Conservation (phyloP, 2,888 invertebrate species). For the Trichopria drosophilae region DNA sequence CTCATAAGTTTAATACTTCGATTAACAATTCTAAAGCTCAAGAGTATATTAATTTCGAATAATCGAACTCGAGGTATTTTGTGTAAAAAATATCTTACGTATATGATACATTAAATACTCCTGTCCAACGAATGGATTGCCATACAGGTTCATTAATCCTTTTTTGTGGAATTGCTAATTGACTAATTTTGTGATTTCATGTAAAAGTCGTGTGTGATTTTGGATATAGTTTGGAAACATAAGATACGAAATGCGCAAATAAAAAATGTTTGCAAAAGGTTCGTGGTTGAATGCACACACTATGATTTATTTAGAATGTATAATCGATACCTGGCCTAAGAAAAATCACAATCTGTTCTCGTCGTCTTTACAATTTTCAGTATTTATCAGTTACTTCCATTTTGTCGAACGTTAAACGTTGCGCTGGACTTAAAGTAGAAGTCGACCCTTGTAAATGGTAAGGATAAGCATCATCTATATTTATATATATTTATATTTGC, state of each 20-base stretch:
- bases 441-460: slow-evolving; percentile 47
- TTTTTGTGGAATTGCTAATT: neutral
- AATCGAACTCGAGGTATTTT: too few species aligned
- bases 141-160: neutral
- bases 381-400: slow-evolving; percentile 22
- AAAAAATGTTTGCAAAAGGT: too few species aligned
- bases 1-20: too few species aligned
- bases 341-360: slow-evolving; percentile 52
- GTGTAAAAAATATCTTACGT: too few species aligned
- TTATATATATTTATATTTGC: slow-evolving; percentile 27
- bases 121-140: too few species aligned
- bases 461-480: slow-evolving; percentile 46
- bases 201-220: too few species aligned
- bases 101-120: too few species aligned
- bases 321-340: slow-evolving; percentile 55
- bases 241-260: too few species aligned
- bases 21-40: too few species aligned
- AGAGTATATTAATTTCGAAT: too few species aligned
- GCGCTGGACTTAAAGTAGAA: slow-evolving; percentile 49
- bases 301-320: slow-evolving; percentile 57
- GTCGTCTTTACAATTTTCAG: slow-evolving; percentile 8
- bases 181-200: neutral
- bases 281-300: slow-evolving; percentile 53
- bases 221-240: too few species aligned
- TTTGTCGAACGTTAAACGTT: slow-evolving; percentile 40